Conservation (phyloP, 2,797 vertebrate species). For the Poecilia picta region DNA sequence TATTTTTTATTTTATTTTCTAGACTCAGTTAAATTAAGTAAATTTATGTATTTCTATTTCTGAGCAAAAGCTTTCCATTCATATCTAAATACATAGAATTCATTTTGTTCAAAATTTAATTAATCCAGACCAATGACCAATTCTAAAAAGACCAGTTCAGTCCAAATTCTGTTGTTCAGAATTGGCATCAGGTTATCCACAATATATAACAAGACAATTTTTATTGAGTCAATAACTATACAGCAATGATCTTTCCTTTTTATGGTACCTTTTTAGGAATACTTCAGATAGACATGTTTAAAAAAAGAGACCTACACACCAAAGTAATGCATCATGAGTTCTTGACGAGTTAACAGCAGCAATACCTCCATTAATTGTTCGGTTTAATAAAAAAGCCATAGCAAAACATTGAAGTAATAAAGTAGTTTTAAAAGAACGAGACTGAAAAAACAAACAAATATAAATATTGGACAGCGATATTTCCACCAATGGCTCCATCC, state of each 20-base stretch:
- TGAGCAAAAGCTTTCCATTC: not conserved
- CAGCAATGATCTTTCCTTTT: not conserved
- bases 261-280: not conserved
- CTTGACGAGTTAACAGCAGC: not conserved
- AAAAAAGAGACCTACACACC: not conserved
- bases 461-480: not conserved
- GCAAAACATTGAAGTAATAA: not conserved
- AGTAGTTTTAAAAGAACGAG: not conserved
- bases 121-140: not conserved
- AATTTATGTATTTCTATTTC: not conserved
- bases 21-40: not conserved
- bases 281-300: not conserved
- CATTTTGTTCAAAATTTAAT: not conserved
- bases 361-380: not conserved
- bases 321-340: not conserved
- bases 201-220: not conserved
- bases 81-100: not conserved
- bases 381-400: not conserved
- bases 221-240: not conserved
- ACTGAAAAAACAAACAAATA: not conserved
- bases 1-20: not conserved
- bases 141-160: not conserved
- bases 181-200: not conserved
- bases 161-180: not conserved
- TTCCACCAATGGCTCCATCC: not conserved